Base-by-base conservation (phyloP, 1,140 invertebrate genomes). In the Brevipalpus yothersi region DNA sequence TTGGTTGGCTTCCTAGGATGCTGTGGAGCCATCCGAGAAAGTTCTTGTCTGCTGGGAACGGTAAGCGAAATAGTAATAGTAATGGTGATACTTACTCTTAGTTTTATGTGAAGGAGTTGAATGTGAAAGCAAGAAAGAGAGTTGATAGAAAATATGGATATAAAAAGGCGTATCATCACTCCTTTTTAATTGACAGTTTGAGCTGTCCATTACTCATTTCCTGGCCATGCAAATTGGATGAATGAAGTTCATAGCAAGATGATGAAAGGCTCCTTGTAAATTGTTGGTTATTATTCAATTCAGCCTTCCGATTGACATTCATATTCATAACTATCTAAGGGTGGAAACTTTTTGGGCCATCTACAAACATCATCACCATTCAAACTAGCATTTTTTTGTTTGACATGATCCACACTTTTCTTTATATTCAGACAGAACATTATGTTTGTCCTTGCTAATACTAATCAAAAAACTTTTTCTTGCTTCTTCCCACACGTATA, bases 1-100 rank as follows among this genome's bases (percentile, higher is more conserved):
- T 62, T 75, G 49, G 80, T 91, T 23, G 83, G 86, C 1, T 84
- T 93, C 71, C 77, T 92, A 41, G 91, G 90, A 58, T 93, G 88
- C 69, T 89, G 84, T 70, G 89, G 90, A 31, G 84, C 87, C 12
- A 79, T 84, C 57, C 79, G 80, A 63, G 86, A 91, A 71, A 88
- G 81, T 61, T 83, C 83, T 66, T 87, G 84, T 70, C 79, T 91
- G 76, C 76, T 96, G 11, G 77, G 84, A 61, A 78, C 82, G 66
- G 83, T 86, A 71, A 79, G 74, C 69, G 49, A 49, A 43, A 41
- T 17, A 31, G 31, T 31, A 31, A 31, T 31, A 31, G 31, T 31
- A 31, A 31, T 31, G 5, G 31, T 31, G 5, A 31, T 31, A 31
- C 31, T 31, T 3, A 31, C 31, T 31, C 2, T 31, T 31, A 31